These are phyloP conservation scores for Tenualosa thibaudeaui DNA, from an alignment of 2,797 vertebrate genomes.

Conservation along the genomic window DNA sequence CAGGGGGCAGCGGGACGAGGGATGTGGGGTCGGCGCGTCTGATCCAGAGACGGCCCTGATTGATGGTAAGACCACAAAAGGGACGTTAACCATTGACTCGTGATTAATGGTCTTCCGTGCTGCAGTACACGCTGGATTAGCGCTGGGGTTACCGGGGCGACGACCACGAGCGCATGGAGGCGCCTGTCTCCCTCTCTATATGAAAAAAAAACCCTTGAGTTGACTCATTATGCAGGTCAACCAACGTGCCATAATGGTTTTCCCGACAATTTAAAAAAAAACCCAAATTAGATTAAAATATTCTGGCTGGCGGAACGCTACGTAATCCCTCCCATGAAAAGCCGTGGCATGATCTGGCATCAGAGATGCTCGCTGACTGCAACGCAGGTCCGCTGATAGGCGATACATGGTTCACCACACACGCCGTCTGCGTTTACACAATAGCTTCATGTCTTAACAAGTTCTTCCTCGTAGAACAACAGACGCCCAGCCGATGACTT, in stretches of 20 bases:
- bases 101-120: conserved; percentile 78
- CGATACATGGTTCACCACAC: conserved; percentile 44
- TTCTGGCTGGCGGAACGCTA: not conserved
- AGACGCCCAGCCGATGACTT: conserved; percentile 51
- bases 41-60: conserved; percentile 64
- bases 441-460: conserved; percentile 64
- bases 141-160: conserved; percentile 63
- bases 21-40: conserved; percentile 48
- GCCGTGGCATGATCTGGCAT: not conserved
- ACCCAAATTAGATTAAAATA: not conserved
- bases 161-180: conserved; percentile 18
- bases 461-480: conserved; percentile 58
- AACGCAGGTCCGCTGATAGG: conserved; percentile 41
- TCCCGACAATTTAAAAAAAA: not conserved
- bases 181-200: conserved; percentile 23
- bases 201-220: not conserved
- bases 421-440: conserved; percentile 50
- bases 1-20: conserved; percentile 59
- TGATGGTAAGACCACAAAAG: conserved; percentile 72
- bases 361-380: conserved; percentile 9
- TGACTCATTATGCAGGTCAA: conserved; percentile 10
- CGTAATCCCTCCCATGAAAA: not conserved
- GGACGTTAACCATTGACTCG: conserved; percentile 80
- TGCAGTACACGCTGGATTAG: conserved; percentile 65
- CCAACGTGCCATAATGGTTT: not conserved